A percentile compares a stretch with the other conserved stretches of the same genome.
These are phyloP conservation scores for Lithophane ornitopus DNA, from an alignment of 2,888 invertebrate species.

Conservation along the genomic window DNA sequence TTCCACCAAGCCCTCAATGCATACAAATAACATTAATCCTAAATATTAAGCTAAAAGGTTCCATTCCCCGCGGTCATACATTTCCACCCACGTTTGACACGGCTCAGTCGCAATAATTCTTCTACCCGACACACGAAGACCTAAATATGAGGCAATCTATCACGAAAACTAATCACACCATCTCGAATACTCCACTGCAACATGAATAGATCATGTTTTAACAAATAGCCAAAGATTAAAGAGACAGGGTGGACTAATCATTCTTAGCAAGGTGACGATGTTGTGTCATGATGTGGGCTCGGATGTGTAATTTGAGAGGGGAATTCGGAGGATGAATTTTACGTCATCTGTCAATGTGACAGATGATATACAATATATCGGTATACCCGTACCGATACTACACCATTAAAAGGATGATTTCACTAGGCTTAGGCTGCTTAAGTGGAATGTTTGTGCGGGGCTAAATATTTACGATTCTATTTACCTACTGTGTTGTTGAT, in stretches of 20 bases:
- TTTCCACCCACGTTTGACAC: slow-evolving; percentile 1
- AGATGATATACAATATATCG: too few species aligned
- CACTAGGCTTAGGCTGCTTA: too few species aligned
- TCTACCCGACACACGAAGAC: slow-evolving; percentile 10
- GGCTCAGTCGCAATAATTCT: slow-evolving; percentile 26
- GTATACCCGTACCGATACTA: too few species aligned
- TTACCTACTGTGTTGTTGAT: too few species aligned
- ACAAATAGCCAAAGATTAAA: slow-evolving; percentile 12
- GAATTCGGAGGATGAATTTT: slow-evolving; percentile 8
- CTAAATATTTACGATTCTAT: too few species aligned
- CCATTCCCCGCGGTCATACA: not conserved
- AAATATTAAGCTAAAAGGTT: slow-evolving; percentile 2
- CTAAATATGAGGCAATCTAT: slow-evolving; percentile 47
- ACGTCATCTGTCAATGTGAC: slow-evolving; percentile 5
- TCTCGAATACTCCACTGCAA: slow-evolving; percentile 20
- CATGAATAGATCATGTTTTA: slow-evolving; percentile 19
- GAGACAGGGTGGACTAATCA: not conserved
- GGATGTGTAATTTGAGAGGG: slow-evolving; percentile 1
- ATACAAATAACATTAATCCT: not conserved
- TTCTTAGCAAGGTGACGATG: slow-evolving; percentile 1
- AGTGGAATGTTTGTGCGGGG: too few species aligned
- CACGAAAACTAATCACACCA: slow-evolving; percentile 50
- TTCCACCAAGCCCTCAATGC: not conserved
- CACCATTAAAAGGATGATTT: too few species aligned
- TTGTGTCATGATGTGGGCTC: not conserved